Evolutionary conservation across 2,113 vertebrate species (phyloP).

Genomic region (Suricata suricatta): DNA sequence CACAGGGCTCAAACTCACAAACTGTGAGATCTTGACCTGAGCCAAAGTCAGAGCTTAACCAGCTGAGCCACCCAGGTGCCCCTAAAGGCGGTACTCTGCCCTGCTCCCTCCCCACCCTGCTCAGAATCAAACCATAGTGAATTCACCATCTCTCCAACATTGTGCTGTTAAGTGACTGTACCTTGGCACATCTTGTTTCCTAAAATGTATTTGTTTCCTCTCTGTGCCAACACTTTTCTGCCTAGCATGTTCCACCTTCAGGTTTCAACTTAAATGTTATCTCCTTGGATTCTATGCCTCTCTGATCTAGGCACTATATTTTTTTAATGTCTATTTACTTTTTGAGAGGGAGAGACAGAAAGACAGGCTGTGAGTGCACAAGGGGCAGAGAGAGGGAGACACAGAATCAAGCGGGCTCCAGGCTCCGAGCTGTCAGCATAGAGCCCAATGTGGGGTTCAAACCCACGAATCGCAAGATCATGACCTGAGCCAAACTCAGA

Average conservation of each 20-base stretch:
- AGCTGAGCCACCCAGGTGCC: too few species aligned
- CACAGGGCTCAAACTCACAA: too few species aligned
- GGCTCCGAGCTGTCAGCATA: too few species aligned
- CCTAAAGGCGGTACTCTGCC: not conserved
- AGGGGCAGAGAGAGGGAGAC: too few species aligned
- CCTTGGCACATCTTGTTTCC: not conserved
- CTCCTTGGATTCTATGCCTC: not conserved
- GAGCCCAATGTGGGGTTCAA: too few species aligned
- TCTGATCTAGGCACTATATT: not conserved
- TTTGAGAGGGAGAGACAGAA: too few species aligned
- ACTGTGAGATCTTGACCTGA: too few species aligned
- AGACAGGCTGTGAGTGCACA: too few species aligned
- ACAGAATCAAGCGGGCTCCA: too few species aligned
- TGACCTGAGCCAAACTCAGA: too few species aligned
- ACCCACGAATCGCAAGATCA: too few species aligned
- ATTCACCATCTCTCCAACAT: not conserved
- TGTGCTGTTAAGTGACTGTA: not conserved
- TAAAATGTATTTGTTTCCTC: not conserved
- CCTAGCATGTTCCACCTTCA: constrained; percentile 16
- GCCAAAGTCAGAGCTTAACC: too few species aligned
- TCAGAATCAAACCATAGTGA: not conserved
- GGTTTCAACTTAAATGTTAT: constrained; percentile 21
- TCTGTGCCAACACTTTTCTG: not conserved
- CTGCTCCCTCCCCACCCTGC: not conserved
- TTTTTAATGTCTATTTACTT: not conserved